Base-by-base conservation (phyloP, 92 coral and sea anemone species). In the Chrysogorgia sp. region DNA sequence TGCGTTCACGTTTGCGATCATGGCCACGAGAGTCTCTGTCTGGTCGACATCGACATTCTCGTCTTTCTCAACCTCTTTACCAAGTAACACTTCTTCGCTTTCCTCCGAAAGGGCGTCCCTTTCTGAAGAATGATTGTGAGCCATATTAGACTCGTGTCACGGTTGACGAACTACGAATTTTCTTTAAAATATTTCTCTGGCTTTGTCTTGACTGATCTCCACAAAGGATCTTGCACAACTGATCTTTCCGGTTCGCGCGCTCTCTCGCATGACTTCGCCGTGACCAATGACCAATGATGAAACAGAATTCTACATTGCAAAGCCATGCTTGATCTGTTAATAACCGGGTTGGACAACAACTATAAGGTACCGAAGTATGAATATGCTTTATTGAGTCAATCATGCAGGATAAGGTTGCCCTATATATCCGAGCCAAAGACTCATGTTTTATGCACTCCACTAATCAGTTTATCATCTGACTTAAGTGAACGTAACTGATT, bases 181-280 rank as follows among this genome's bases (percentile, higher is more conserved):
- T 52, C 6, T 5, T 52, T 52, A 7, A 52, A 55, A 45, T 15
- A 13, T 45, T 45, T 32, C 34, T 23, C 30, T 20, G 35, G n/a
- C 32, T 7, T 5, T 0, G 5, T 56, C 2, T 26, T 50, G 47
- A 35, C 67, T 24, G 50, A 17, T 66, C 50, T 74, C 80, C 66
- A 52, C 80, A 10, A 74, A 29, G 22, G 66, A 10, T 34, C 49
- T 13, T 63, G 61, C 80, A 57, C 67, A 74, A 74, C 67, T 57
- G 67, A 74, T 63, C 67, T 72, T 30, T 69, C 60, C 10, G 59
- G 35, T 49, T 22, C 17, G 57, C 66, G 41, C 47, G 65, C 79
- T 13, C 32, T 52, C 24, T 61, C 48, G 34, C 5, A 33, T 25
- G 60, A 15, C 29, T 70, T 26, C 59, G 20, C 3, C 6, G 59